phyloP scores from a whole-genome alignment of 2,888 invertebrate species.

The Scrobipalpa costella region DNA sequence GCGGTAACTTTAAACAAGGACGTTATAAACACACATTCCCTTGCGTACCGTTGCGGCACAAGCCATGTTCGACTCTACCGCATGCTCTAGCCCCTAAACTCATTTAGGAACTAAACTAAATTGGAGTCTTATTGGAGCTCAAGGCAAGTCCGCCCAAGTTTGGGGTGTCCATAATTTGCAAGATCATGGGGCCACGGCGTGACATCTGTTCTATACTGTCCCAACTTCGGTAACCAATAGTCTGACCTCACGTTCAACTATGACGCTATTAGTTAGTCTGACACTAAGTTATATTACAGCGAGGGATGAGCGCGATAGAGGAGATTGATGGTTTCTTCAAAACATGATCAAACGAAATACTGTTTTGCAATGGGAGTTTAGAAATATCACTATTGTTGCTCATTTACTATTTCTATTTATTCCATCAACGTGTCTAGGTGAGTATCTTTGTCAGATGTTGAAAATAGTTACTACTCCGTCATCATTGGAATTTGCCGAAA shows the following conservation, averaged over 20 bases:
- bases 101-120: constrained; percentile 17
- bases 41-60: not conserved
- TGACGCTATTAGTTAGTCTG: constrained; percentile 6
- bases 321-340: not conserved
- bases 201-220: constrained; percentile 22
- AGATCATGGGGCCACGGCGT: constrained; percentile 18
- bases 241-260: not conserved
- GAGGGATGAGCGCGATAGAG: not conserved
- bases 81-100: not conserved
- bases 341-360: not conserved
- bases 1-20: not conserved
- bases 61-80: not conserved
- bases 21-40: not conserved
- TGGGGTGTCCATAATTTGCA: constrained; percentile 24
- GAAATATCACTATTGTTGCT: too few relatives aligned
- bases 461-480: too few relatives aligned
- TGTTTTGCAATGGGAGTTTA: not conserved
- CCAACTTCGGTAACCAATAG: constrained; percentile 12
- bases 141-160: constrained; percentile 15
- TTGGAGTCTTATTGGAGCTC: not conserved
- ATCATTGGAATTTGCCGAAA: too few relatives aligned
- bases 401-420: too few relatives aligned
- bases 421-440: too few relatives aligned
- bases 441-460: too few relatives aligned
- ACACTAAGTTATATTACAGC: constrained; percentile 2